phyloP scores from a whole-genome alignment of 2,797 vertebrate species.

The Muscicapa striata region DNA sequence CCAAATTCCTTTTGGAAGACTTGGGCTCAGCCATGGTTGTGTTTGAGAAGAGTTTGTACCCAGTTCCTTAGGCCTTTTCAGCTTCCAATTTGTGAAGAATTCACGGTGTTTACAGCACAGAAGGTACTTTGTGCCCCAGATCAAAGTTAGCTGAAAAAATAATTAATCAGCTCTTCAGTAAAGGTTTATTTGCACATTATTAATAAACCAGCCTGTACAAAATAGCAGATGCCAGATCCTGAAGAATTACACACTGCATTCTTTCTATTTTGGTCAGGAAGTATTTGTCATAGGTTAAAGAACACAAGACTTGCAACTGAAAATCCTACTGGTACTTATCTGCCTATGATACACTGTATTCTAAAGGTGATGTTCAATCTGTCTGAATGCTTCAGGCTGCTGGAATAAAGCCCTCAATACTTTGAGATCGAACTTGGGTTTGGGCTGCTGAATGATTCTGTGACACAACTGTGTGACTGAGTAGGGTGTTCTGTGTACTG shows the following conservation, averaged over 20 bases:
- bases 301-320: conserved; percentile 82
- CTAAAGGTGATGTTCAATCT: conserved; percentile 82
- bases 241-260: conserved; percentile 83
- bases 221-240: conserved; percentile 61
- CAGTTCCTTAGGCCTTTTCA: conserved; percentile 65
- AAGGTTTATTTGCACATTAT: conserved; percentile 80
- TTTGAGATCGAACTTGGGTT: conserved; percentile 74
- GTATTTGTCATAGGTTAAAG: conserved; percentile 71
- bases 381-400: conserved; percentile 88
- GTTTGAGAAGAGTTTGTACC: conserved; percentile 66
- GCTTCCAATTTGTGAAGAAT: conserved; percentile 77
- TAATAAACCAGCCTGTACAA: conserved; percentile 72
- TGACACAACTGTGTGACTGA: conserved; percentile 32
- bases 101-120: conserved; percentile 84
- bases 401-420: conserved; percentile 89
- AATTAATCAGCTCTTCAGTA: conserved; percentile 72
- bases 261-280: conserved; percentile 61
- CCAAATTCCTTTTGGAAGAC: conserved; percentile 62
- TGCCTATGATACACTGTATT: conserved; percentile 86
- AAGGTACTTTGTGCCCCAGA: conserved; percentile 80
- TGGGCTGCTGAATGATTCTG: conserved; percentile 60
- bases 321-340: conserved; percentile 86
- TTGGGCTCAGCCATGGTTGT: conserved; percentile 68
- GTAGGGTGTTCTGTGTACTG: not conserved
- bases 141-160: conserved; percentile 72